Evolutionary conservation across 2,888 invertebrate genomes (phyloP).

Genomic region (Cephus nigrinus): DNA sequence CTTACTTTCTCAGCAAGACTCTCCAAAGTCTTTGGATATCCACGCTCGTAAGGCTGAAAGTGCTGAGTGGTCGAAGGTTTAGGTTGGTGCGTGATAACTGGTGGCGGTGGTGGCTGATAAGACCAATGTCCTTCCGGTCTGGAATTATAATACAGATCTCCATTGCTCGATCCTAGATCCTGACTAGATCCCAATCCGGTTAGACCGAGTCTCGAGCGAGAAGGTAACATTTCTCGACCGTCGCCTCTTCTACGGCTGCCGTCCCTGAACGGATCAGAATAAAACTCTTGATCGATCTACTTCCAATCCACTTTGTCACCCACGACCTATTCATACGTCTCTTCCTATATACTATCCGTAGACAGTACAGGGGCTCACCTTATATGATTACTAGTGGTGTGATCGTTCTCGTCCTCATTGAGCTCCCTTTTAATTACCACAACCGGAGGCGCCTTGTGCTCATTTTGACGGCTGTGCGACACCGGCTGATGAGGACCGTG

Average conservation of each 20-base stretch:
- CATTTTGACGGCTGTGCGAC: constrained; percentile 65
- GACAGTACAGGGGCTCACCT: constrained; percentile 42
- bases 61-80: constrained; percentile 80
- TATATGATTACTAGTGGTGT: constrained; percentile 62
- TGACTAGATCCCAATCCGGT: constrained; percentile 68
- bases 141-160: constrained; percentile 86
- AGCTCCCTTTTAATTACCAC: constrained; percentile 91
- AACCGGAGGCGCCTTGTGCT: constrained; percentile 90
- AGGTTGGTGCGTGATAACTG: constrained; percentile 92
- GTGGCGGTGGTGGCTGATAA: constrained; percentile 84
- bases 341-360: constrained; percentile 32
- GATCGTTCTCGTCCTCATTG: constrained; percentile 81
- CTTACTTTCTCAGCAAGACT: constrained; percentile 86
- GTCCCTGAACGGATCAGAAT: constrained; percentile 65
- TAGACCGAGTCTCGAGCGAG: constrained; percentile 80
- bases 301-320: not conserved
- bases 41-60: constrained; percentile 89
- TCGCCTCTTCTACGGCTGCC: constrained; percentile 76
- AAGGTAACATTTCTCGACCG: constrained; percentile 82
- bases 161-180: constrained; percentile 68
- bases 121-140: constrained; percentile 70
- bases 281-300: constrained; percentile 12
- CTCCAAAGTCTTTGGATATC: constrained; percentile 88
- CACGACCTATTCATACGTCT: not conserved
- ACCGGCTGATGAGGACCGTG: constrained; percentile 69